These are phyloP conservation scores for Timandra comae DNA, from an alignment of 2,888 invertebrate genomes.

Conservation along the genomic window DNA sequence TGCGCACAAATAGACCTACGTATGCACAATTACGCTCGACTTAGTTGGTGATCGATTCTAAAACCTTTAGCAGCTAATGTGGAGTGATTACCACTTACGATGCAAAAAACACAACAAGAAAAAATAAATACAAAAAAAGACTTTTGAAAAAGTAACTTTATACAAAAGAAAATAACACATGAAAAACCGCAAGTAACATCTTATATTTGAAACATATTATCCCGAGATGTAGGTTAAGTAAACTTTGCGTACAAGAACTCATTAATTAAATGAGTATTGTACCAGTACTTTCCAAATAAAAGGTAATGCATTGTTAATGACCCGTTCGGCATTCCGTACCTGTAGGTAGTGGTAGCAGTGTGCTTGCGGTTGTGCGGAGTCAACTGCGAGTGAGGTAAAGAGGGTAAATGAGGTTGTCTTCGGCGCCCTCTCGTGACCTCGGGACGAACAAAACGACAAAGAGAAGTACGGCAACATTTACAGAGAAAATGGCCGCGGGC, in stretches of 20 bases:
- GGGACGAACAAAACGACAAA: constrained; percentile 56
- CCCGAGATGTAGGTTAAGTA: constrained; percentile 8
- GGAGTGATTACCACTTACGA: too few species aligned
- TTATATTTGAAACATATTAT: constrained; percentile 1
- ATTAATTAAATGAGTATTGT: constrained; percentile 41
- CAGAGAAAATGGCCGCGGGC: constrained; percentile 64
- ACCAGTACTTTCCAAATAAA: constrained; percentile 36
- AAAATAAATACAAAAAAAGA: too few species aligned
- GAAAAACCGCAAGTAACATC: not conserved
- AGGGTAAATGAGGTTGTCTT: constrained; percentile 55
- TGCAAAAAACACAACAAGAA: too few species aligned
- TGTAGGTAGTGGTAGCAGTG: constrained; percentile 31
- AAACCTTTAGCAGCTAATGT: too few species aligned
- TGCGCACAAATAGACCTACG: too few species aligned
- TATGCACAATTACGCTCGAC: too few species aligned
- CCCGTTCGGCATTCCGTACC: constrained; percentile 54
- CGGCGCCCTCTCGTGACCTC: constrained; percentile 54
- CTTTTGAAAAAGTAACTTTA: too few species aligned
- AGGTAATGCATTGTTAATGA: constrained; percentile 59
- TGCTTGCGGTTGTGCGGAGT: constrained; percentile 52
- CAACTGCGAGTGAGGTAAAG: constrained; percentile 48
- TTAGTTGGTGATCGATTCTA: too few species aligned
- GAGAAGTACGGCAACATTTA: constrained; percentile 57
- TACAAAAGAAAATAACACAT: too few species aligned
- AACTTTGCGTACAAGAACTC: constrained; percentile 29